Percentiles rank a stretch among this genome's conserved stretches.
These are phyloP conservation scores for Teleiodes luculella DNA, from an alignment of 2,888 invertebrate genomes.

Conservation along the genomic window DNA sequence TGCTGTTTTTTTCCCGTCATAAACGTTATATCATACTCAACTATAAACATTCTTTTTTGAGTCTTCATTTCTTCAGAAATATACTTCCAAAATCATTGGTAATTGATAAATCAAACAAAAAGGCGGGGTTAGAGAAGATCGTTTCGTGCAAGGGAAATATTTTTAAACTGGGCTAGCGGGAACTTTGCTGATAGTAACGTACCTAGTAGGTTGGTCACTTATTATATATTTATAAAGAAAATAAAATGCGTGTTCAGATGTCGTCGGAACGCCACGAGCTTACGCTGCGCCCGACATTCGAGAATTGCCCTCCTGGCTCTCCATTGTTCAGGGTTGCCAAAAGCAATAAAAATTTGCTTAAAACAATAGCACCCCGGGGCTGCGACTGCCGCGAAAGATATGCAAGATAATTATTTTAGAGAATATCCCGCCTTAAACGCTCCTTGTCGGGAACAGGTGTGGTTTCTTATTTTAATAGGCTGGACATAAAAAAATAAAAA, in stretches of 20 bases:
- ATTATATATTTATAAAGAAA: too few species aligned
- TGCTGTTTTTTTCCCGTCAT: too few species aligned
- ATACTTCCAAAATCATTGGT: too few species aligned
- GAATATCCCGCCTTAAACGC: constrained; percentile 66
- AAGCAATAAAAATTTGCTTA: constrained; percentile 72
- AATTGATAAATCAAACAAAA: too few species aligned
- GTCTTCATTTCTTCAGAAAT: too few species aligned
- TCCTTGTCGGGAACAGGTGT: constrained; percentile 66
- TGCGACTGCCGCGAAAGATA: constrained; percentile 64
- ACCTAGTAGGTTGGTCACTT: too few species aligned
- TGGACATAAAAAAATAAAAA: constrained; percentile 13
- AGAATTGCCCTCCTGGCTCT: constrained; percentile 58
- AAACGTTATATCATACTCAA: too few species aligned
- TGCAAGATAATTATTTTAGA: constrained; percentile 73
- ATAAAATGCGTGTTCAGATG: constrained; percentile 3
- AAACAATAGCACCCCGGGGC: constrained; percentile 76
- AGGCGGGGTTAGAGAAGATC: too few species aligned
- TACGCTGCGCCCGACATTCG: constrained; percentile 48
- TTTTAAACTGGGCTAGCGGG: too few species aligned
- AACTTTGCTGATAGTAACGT: too few species aligned
- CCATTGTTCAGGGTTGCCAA: constrained; percentile 74
- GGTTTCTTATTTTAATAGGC: constrained; percentile 41
- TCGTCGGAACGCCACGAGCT: constrained; percentile 40
- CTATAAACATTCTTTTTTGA: too few species aligned
- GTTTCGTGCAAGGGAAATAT: too few species aligned